phyloP scores from a whole-genome alignment of 2,888 invertebrate species.

The Tethea ocularis region DNA sequence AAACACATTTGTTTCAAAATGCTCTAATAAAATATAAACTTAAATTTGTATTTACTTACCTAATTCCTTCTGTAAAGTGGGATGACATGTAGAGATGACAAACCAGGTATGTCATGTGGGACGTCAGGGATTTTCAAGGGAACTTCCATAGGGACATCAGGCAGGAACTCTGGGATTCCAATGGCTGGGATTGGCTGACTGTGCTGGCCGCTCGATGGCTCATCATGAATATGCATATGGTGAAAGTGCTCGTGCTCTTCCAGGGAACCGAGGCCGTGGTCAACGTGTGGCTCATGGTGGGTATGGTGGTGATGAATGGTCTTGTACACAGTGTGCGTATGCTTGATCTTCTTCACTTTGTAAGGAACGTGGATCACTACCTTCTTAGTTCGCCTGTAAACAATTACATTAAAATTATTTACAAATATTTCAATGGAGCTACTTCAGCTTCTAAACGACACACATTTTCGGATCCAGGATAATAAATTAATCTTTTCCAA shows the following conservation, averaged over 20 bases:
- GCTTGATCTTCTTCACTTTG: slow-evolving; percentile 87
- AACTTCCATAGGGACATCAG: slow-evolving; percentile 61
- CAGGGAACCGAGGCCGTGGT: slow-evolving; percentile 48
- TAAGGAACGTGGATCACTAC: slow-evolving; percentile 88
- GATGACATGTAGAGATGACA: slow-evolving; percentile 52
- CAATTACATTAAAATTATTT: neutral
- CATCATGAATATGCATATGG: slow-evolving; percentile 71
- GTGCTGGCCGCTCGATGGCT: slow-evolving; percentile 56
- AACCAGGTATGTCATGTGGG: slow-evolving; percentile 48
- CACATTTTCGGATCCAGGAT: neutral
- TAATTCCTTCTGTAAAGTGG: slow-evolving; percentile 59
- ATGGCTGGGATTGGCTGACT: slow-evolving; percentile 64
- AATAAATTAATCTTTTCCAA: neutral
- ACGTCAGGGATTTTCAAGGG: slow-evolving; percentile 52
- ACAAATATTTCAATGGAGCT: too few species aligned
- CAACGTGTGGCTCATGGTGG: slow-evolving; percentile 58
- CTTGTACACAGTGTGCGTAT: slow-evolving; percentile 89
- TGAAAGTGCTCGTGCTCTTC: slow-evolving; percentile 81
- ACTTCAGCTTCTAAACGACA: too few species aligned
- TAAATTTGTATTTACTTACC: slow-evolving; percentile 36
- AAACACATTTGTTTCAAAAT: too few species aligned
- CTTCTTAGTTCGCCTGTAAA: slow-evolving; percentile 83
- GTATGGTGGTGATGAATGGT: slow-evolving; percentile 84
- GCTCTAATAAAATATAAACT: too few species aligned
- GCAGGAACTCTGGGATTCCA: slow-evolving; percentile 72